phyloP scores from a whole-genome alignment of 2,888 invertebrate genomes.

The Microplitis manilae region DNA sequence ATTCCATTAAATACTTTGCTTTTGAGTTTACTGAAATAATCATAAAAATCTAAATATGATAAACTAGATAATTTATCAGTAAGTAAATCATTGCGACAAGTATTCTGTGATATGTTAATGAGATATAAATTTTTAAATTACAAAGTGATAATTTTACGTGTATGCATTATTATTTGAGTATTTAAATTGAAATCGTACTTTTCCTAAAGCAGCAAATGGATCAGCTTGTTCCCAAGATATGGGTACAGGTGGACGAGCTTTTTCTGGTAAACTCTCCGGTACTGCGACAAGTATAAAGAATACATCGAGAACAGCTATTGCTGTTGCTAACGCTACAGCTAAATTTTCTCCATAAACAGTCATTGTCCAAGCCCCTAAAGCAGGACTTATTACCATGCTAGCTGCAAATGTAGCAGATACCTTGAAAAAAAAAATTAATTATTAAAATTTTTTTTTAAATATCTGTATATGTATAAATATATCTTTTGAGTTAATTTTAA shows the following conservation, averaged over 20 bases:
- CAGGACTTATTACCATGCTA: constrained; percentile 98
- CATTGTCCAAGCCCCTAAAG: constrained; percentile 92
- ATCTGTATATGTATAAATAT: too few species aligned
- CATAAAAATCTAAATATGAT: neutral
- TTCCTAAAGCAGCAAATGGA: constrained; percentile 83
- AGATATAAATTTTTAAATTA: neutral
- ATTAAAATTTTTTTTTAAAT: neutral
- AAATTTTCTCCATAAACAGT: constrained; percentile 82
- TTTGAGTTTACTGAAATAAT: neutral
- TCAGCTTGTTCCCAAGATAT: constrained; percentile 99
- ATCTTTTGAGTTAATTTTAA: too few species aligned
- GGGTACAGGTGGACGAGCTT: constrained; percentile 82
- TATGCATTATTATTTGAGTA: too few species aligned
- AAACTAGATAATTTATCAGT: neutral
- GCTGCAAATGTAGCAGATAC: constrained; percentile 99
- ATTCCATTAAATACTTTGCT: neutral
- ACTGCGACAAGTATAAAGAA: constrained; percentile 98
- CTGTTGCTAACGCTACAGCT: constrained; percentile 93
- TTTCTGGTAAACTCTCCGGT: constrained; percentile 98
- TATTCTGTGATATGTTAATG: neutral
- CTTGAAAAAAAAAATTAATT: constrained; percentile 55
- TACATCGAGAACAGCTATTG: constrained; percentile 95
- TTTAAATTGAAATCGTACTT: constrained; percentile 67
- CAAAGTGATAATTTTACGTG: neutral
- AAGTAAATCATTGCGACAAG: neutral